Evolutionary conservation across 2,888 invertebrate genomes (phyloP).

Genomic region (Ormyrus labotus): DNA sequence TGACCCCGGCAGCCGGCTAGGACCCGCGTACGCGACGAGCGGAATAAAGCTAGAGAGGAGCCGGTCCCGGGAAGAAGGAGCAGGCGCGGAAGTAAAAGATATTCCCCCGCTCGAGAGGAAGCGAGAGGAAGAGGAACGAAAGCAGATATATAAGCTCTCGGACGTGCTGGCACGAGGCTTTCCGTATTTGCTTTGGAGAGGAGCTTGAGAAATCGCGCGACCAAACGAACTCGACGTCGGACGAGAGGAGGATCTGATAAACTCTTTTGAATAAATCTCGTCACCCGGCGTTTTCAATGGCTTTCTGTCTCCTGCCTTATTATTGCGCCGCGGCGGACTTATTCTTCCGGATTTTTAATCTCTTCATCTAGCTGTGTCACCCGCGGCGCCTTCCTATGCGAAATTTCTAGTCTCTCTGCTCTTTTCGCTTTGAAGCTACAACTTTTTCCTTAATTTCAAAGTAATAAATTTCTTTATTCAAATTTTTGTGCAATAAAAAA

Average conservation of each 20-base stretch:
- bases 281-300: constrained; percentile 1
- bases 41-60: constrained; percentile 4
- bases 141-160: constrained; percentile 21
- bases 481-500: no score
- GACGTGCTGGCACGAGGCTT: constrained; percentile 42
- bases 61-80: constrained; percentile 10
- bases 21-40: neutral
- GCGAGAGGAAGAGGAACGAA: neutral
- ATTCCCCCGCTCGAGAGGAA: neutral
- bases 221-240: constrained; percentile 35
- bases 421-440: no score
- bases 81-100: constrained; percentile 43
- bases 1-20: constrained; percentile 33
- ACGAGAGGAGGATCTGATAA: constrained; percentile 33
- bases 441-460: no score
- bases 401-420: no score
- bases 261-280: constrained; percentile 44
- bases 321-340: neutral
- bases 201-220: constrained; percentile 44
- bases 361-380: constrained; percentile 11
- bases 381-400: neutral
- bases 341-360: constrained; percentile 3
- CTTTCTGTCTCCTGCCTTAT: neutral
- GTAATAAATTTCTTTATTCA: no score
- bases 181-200: constrained; percentile 48